Evolutionary conservation across 1,140 invertebrate genomes (phyloP), one percentile per base, ranked within the genome.

Genomic region (Dendrolimus kikuchii): DNA sequence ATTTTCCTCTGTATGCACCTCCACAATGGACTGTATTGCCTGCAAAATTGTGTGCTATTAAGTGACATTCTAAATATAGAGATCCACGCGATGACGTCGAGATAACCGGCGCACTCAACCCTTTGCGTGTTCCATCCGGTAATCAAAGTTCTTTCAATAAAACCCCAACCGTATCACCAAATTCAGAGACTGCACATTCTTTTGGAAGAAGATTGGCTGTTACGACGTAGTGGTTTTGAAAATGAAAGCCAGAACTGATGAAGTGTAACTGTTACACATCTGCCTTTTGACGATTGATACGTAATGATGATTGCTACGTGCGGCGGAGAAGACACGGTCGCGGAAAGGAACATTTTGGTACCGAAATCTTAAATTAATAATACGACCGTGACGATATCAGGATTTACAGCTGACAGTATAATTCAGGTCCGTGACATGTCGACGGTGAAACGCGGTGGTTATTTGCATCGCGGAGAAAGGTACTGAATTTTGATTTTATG

Each of bases 1-100:
- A 82, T 82, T 86, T 86, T 78, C 77, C 79, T 86, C 58, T 77
- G 79, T 81, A 76, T 82, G 74, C 80, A 77, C 69, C 74, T 66
- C 74, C 69, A 86, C 82, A 83, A 84, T 84, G 69, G 72, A 68
- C 73, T 64, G 64, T 78, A 79, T 78, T 77, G 74, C 68, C 71
- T 64, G 68, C 77, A 75, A 82, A 85, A 86, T 82, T 82, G 82
- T 74, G 64, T 66, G 69, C 76, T 78, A 84, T 86, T 86, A 80
- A 86, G 73, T 83, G 77, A 79, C 76, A 64, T 72, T 78, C 76
- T 79, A 86, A 82, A 86, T 82, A 76, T 74, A 75, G 68, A 64
- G 58, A 74, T 73, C 64, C 55, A 66, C 60, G 56, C 62, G 55
- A 62, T 71, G 65, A 71, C 66, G 68, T 58, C 53, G 60, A 67